A percentile compares a stretch with the other conserved stretches of the same genome.
Conservation (phyloP, 2,888 invertebrate species). For the Euproctis similis region DNA sequence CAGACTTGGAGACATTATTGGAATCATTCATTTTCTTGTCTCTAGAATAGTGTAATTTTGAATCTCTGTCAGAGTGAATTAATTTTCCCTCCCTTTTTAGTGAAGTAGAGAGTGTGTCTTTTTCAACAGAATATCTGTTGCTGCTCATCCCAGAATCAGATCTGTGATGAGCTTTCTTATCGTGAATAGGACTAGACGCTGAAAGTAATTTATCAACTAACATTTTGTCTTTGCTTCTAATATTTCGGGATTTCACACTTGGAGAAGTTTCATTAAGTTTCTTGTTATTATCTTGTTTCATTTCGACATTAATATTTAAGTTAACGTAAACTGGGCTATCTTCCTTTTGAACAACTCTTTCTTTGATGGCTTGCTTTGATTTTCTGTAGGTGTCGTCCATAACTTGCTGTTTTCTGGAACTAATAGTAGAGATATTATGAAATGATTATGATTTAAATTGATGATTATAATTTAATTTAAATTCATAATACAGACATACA, state of each 20-base stretch:
- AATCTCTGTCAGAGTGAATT: constrained; percentile 12
- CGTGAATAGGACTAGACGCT: constrained; percentile 5
- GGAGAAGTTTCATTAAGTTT: too few relatives aligned
- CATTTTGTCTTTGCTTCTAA: neutral
- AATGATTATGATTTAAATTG: too few relatives aligned
- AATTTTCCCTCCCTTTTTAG: constrained; percentile 11
- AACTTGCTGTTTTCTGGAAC: constrained; percentile 13
- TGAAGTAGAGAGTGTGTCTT: constrained; percentile 17
- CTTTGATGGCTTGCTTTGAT: constrained; percentile 5
- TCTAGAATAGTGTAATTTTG: constrained; percentile 8
- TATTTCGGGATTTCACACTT: too few relatives aligned
- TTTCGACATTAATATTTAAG: too few relatives aligned
- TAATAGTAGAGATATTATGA: too few relatives aligned
- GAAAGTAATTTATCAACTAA: too few relatives aligned
- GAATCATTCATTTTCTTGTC: constrained; percentile 9
- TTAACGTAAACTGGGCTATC: too few relatives aligned
- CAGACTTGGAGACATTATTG: neutral
- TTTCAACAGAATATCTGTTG: constrained; percentile 16
- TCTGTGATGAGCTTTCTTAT: constrained; percentile 11
- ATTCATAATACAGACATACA: too few relatives aligned
- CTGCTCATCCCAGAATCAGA: constrained; percentile 12
- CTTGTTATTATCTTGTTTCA: too few relatives aligned
- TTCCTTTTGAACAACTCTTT: too few relatives aligned
- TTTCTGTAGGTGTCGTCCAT: constrained; percentile 15
- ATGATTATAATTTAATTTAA: too few relatives aligned